Conservation (phyloP, 2,797 vertebrate genomes). For the Gephyroberyx darwinii region DNA sequence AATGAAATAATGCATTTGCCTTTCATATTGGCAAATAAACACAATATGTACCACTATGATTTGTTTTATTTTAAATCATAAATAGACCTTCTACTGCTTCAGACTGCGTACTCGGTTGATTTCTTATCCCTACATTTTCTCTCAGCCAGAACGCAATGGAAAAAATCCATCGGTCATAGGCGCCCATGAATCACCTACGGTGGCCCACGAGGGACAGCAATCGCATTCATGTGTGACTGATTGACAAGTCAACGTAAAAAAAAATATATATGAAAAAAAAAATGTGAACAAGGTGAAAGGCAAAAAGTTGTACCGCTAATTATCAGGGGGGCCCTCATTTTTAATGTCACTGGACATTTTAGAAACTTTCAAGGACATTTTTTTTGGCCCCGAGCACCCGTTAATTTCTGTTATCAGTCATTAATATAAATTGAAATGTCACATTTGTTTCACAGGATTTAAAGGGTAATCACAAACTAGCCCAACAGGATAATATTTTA, state of each 20-base stretch:
- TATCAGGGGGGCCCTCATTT: constrained; percentile 23
- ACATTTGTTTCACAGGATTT: constrained; percentile 18
- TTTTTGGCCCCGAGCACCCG: neutral
- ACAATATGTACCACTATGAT: too few species aligned
- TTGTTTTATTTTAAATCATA: too few species aligned
- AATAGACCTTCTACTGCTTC: too few species aligned
- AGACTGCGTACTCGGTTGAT: too few species aligned
- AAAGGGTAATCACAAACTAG: constrained; percentile 23
- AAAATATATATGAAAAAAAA: too few species aligned
- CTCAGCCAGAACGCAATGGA: neutral
- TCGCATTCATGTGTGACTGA: constrained; percentile 20
- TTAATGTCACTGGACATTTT: constrained; percentile 41
- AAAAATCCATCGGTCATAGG: constrained; percentile 5
- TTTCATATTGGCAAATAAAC: too few species aligned
- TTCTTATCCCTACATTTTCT: constrained; percentile 6
- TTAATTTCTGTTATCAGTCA: constrained; percentile 51
- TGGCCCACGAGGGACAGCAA: constrained; percentile 24
- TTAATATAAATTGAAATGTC: constrained; percentile 8
- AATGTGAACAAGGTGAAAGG: neutral
- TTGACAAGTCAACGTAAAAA: constrained; percentile 28
- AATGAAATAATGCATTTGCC: too few species aligned
- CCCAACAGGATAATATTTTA: constrained; percentile 19
- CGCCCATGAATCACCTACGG: constrained; percentile 3
- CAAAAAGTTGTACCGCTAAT: constrained; percentile 47
- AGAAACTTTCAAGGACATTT: constrained; percentile 23